Percentiles rank a stretch among this genome's conserved stretches.
Conservation (phyloP, 92 coral and sea anemone species). For the Porites evermanni region DNA sequence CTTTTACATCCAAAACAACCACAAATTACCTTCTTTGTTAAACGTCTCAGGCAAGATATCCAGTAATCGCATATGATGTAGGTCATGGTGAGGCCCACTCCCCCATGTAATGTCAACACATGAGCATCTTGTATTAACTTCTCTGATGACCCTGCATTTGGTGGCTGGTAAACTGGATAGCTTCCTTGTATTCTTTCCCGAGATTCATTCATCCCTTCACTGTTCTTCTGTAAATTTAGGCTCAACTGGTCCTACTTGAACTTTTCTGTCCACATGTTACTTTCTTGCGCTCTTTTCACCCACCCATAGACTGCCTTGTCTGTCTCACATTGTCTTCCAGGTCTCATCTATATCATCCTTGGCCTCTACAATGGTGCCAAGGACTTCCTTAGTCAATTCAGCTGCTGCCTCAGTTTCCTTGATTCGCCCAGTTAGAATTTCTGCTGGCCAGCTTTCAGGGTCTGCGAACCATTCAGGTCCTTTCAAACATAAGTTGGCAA, state of each 20-base stretch:
- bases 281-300: constrained; percentile 46
- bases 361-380: constrained; percentile 40
- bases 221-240: constrained; percentile 31
- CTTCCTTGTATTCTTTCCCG: constrained; percentile 31
- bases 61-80: constrained; percentile 1
- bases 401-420: constrained; percentile 64
- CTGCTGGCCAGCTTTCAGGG: constrained; percentile 46
- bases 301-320: constrained; percentile 41
- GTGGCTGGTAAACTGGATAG: background rate
- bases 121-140: constrained; percentile 52
- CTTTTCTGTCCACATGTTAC: constrained; percentile 35
- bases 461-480: constrained; percentile 61
- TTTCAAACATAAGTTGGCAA: constrained; percentile 25
- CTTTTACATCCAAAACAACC: constrained; percentile 46
- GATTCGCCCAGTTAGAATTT: constrained; percentile 20
- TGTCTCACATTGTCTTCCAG: constrained; percentile 62
- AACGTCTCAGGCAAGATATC: constrained; percentile 16
- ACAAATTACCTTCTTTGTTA: constrained; percentile 17
- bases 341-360: constrained; percentile 38
- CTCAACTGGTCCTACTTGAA: constrained; percentile 34
- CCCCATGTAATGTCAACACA: constrained; percentile 38
- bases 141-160: constrained; percentile 13
- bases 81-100: constrained; percentile 44
- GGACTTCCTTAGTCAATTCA: constrained; percentile 38
- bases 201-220: background rate